Conservation (phyloP, 2,797 vertebrate genomes). For the Enteromius trimaculatus region DNA sequence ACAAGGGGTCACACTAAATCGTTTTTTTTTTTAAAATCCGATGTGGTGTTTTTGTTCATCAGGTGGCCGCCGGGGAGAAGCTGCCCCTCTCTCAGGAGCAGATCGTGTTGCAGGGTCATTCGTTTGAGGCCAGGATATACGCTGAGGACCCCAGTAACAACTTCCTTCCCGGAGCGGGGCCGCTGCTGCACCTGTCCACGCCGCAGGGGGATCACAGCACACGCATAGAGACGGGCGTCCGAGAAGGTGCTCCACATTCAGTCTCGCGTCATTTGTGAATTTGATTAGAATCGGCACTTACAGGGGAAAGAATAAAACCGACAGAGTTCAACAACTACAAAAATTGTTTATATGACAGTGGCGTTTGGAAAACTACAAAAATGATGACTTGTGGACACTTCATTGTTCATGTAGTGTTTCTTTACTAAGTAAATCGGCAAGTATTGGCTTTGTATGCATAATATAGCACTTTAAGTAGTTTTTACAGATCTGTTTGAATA, state of each 20-base stretch:
- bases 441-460: not conserved
- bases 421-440: not conserved
- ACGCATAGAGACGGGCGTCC: conserved; percentile 94
- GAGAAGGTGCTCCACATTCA: conserved; percentile 80
- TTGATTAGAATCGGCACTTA: not conserved
- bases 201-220: conserved; percentile 81
- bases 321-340: not conserved
- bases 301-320: not conserved
- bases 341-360: not conserved
- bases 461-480: not conserved
- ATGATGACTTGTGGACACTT: too few relatives aligned
- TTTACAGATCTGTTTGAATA: not conserved
- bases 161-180: conserved; percentile 94
- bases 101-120: conserved; percentile 87
- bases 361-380: not conserved
- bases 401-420: too few relatives aligned
- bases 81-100: conserved; percentile 92
- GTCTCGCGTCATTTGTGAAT: not conserved
- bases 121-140: conserved; percentile 96
- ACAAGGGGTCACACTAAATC: not conserved
- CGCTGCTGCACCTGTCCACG: conserved; percentile 88
- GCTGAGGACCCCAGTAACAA: conserved; percentile 93
- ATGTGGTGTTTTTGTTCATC: conserved; percentile 11
- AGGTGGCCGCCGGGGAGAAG: conserved; percentile 94
- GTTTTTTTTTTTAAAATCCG: not conserved